Conservation (phyloP, 2,888 invertebrate genomes). For the Tineola bisselliella region DNA sequence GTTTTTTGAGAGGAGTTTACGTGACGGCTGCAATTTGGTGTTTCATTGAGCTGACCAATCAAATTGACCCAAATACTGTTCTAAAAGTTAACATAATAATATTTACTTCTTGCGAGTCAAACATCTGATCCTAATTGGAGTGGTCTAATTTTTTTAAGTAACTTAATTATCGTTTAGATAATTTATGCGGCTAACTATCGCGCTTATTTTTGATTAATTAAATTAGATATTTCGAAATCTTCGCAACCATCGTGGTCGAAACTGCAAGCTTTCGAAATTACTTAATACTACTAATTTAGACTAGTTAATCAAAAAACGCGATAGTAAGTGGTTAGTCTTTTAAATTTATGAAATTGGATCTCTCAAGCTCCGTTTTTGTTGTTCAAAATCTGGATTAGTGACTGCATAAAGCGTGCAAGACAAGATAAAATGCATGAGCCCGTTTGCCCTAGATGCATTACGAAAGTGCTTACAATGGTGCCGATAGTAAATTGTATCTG, state of each 20-base stretch:
- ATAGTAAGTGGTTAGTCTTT: too few relatives aligned
- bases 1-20: conserved; percentile 11
- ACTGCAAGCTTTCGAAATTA: too few relatives aligned
- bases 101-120: not conserved
- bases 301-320: too few relatives aligned
- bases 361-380: not conserved
- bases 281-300: too few relatives aligned
- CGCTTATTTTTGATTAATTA: too few relatives aligned
- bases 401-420: conserved; percentile 19
- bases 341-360: not conserved
- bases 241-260: too few relatives aligned
- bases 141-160: too few relatives aligned
- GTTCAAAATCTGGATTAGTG: not conserved
- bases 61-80: conserved; percentile 7
- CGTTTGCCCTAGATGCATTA: conserved; percentile 40
- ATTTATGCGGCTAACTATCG: too few relatives aligned
- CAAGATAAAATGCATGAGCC: conserved; percentile 34
- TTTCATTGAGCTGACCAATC: conserved; percentile 8
- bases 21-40: conserved; percentile 8
- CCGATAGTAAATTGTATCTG: conserved; percentile 61
- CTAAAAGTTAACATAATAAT: not conserved
- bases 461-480: conserved; percentile 55
- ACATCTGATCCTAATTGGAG: too few relatives aligned
- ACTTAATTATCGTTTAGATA: too few relatives aligned
- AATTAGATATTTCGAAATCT: too few relatives aligned